Evolutionary conservation across 2,797 vertebrate genomes (phyloP).

Genomic region (Gymnocypris eckloni): DNA sequence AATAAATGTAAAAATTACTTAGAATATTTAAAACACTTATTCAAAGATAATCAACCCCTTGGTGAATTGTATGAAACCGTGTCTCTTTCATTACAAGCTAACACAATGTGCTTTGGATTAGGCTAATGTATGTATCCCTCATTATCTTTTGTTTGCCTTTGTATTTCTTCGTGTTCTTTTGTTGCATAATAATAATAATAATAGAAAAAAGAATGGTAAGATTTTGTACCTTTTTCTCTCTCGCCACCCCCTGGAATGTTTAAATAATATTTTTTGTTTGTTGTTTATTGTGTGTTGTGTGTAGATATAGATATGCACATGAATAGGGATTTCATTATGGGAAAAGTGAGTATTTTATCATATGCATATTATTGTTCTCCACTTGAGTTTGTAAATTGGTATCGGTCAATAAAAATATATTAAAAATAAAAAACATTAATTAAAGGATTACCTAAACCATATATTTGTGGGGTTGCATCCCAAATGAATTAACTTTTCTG

Average conservation of each 20-base stretch:
- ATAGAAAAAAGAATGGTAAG: background rate
- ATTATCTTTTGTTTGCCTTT: too few relatives aligned
- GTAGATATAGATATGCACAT: background rate
- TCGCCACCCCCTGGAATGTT: background rate
- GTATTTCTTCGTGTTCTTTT: background rate
- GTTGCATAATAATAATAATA: background rate
- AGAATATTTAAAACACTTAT: background rate
- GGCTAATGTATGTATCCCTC: background rate
- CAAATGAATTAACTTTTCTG: background rate
- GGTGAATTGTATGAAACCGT: too few relatives aligned
- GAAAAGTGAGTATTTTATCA: background rate
- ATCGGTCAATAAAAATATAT: background rate
- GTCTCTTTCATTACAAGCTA: background rate
- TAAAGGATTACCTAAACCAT: background rate
- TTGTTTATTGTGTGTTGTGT: slow-evolving; percentile 2
- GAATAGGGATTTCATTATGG: background rate
- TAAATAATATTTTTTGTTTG: background rate
- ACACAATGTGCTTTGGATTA: too few relatives aligned
- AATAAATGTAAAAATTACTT: background rate
- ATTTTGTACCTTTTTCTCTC: background rate
- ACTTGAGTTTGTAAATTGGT: background rate
- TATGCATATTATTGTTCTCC: too few relatives aligned
- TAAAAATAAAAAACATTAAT: background rate
- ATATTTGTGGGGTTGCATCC: background rate
- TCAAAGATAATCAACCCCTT: too few relatives aligned